These are phyloP conservation scores for Podarcis siculus DNA, from an alignment of 2,797 vertebrate genomes.

Conservation along the genomic window DNA sequence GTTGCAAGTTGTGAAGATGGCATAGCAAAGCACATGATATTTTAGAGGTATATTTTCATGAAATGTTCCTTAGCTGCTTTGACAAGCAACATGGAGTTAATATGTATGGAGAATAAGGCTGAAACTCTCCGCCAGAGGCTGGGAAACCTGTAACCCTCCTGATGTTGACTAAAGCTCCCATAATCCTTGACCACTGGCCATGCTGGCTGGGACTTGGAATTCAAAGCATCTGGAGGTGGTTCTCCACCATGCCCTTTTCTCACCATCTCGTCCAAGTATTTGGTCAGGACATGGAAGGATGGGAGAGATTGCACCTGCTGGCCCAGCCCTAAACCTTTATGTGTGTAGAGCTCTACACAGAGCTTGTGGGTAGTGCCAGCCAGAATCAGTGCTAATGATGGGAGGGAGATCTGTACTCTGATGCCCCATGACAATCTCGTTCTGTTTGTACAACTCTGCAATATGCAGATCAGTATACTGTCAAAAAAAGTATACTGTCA, in stretches of 20 bases:
- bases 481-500: too few relatives aligned
- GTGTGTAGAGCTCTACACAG: neutral
- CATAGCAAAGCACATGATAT: neutral
- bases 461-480: neutral
- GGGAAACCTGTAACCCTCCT: too few relatives aligned
- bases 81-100: neutral
- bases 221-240: too few relatives aligned
- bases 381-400: neutral
- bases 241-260: too few relatives aligned
- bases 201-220: neutral
- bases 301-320: neutral
- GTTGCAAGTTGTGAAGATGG: neutral
- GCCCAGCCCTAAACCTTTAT: neutral
- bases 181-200: neutral
- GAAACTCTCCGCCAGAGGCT: too few relatives aligned
- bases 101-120: neutral
- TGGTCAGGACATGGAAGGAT: too few relatives aligned
- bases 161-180: neutral
- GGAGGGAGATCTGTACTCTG: neutral
- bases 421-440: neutral
- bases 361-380: neutral
- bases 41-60: neutral
- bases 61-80: neutral
- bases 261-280: too few relatives aligned
- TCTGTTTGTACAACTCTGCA: neutral